Evolutionary conservation across 2,888 invertebrate species (phyloP).

Genomic region (Auanema sp.): DNA sequence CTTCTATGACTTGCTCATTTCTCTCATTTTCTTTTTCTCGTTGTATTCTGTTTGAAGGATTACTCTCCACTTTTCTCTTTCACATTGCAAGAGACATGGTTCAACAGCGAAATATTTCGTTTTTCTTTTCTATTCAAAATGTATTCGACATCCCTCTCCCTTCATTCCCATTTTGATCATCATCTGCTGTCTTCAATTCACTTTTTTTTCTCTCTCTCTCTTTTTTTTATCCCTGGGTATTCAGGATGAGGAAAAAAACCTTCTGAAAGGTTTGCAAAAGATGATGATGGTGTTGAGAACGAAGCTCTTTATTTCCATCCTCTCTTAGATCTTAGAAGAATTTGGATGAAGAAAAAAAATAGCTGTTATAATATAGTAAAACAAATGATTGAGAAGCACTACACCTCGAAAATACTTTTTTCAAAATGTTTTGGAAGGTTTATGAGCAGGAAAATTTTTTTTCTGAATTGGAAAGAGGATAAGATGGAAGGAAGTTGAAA

Average conservation of each 20-base stretch:
- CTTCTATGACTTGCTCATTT: too few species aligned
- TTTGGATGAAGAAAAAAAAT: neutral
- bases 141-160: neutral
- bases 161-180: neutral
- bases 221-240: neutral
- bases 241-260: neutral
- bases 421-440: too few species aligned
- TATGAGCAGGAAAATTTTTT: too few species aligned
- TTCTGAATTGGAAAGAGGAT: too few species aligned
- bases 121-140: neutral
- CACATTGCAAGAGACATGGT: neutral
- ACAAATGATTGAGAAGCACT: too few species aligned
- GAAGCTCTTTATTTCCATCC: neutral
- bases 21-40: too few species aligned
- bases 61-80: too few species aligned
- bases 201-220: conserved; percentile 1
- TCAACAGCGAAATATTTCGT: conserved; percentile 1
- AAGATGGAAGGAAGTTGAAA: too few species aligned
- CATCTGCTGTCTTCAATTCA: too few species aligned
- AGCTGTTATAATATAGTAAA: neutral
- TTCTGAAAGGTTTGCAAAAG: neutral
- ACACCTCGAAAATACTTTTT: too few species aligned
- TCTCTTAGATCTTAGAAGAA: conserved; percentile 1
- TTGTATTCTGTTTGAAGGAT: too few species aligned
- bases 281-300: neutral